Conservation (phyloP, 2,113 vertebrate genomes). For the Polypterus senegalus region DNA sequence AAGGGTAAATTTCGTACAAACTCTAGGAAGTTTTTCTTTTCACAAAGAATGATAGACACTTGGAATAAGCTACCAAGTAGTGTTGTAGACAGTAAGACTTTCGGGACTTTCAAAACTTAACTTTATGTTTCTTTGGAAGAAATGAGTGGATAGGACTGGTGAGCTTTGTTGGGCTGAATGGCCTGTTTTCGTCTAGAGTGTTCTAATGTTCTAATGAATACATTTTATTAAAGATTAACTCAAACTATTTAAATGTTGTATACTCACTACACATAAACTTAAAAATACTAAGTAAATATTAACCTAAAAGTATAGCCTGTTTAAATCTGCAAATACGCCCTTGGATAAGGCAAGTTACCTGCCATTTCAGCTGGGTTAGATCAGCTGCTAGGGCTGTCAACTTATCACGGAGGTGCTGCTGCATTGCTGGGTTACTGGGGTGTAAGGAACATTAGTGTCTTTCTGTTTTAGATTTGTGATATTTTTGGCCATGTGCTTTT, state of each 20-base stretch:
- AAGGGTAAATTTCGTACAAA: no score
- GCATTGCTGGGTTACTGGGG: neutral
- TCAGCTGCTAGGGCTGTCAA: conserved; percentile 3
- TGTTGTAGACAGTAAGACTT: no score
- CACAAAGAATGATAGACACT: no score
- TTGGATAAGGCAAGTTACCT: conserved; percentile 4
- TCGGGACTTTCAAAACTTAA: no score
- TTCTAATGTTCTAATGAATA: neutral
- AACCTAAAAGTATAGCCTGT: neutral
- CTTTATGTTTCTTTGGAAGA: no score
- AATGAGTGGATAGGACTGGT: no score
- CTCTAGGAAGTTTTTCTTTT: no score
- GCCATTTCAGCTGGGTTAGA: neutral
- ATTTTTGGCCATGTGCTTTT: neutral
- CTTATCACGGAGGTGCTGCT: neutral
- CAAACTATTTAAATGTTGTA: conserved; percentile 12
- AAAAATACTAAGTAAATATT: conserved; percentile 14
- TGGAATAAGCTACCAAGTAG: no score
- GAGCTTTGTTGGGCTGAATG: no score
- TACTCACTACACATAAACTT: conserved; percentile 4
- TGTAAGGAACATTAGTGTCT: neutral
- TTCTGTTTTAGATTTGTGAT: neutral
- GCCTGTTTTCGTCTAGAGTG: no score
- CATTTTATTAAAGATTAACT: conserved; percentile 5
- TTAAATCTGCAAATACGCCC: neutral